Conservation (phyloP, 2,888 invertebrate genomes). For the Seladonia tumulorum region DNA sequence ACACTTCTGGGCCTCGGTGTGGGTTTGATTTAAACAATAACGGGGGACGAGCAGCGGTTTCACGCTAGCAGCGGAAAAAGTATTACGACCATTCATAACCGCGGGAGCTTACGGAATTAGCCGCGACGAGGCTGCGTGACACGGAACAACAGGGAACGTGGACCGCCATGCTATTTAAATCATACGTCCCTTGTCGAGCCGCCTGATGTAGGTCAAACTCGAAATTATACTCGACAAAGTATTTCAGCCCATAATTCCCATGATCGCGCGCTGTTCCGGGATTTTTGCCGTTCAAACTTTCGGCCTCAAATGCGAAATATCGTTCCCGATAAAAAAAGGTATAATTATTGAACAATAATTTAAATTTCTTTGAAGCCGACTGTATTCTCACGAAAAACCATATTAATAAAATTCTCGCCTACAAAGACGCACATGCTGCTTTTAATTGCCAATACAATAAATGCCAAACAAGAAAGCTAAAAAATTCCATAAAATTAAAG, state of each 20-base stretch:
- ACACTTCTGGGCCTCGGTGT: not conserved
- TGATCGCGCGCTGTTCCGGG: slow-evolving; percentile 2
- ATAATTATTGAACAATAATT: not conserved
- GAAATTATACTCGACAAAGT: slow-evolving; percentile 53
- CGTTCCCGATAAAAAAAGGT: not conserved
- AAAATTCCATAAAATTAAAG: no score
- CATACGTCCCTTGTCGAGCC: slow-evolving; percentile 59
- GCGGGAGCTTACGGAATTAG: slow-evolving; percentile 52
- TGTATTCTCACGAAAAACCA: not conserved
- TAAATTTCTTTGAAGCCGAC: not conserved
- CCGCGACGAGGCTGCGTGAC: slow-evolving; percentile 46
- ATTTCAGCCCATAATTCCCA: slow-evolving; percentile 24
- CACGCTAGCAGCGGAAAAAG: slow-evolving; percentile 15
- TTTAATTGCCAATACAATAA: no score
- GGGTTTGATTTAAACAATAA: slow-evolving; percentile 17
- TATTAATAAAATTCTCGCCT: no score
- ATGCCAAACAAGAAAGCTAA: no score
- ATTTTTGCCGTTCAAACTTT: not conserved
- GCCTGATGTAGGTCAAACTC: slow-evolving; percentile 65
- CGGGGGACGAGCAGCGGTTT: not conserved
- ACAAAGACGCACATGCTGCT: not conserved
- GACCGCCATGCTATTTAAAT: slow-evolving; percentile 67
- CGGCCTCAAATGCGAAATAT: not conserved
- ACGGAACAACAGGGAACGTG: slow-evolving; percentile 58
- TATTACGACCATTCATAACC: slow-evolving; percentile 52